A percentile compares a stretch with the other conserved stretches of the same genome.
phyloP scores from a whole-genome alignment of 35 echinoderm and acorn worm species.

The Apostichopus californicus region DNA sequence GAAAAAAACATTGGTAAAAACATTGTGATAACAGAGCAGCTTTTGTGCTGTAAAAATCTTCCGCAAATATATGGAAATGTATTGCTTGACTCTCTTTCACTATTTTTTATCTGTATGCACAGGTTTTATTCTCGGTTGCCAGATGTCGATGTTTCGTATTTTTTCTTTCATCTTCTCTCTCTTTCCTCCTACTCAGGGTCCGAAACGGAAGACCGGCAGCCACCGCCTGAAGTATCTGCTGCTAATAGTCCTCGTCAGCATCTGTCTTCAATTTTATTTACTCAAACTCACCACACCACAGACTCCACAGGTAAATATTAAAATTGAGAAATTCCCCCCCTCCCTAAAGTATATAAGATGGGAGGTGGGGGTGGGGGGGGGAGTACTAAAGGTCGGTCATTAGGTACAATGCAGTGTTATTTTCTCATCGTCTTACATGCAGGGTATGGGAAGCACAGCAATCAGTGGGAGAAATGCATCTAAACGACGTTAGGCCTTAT shows the following conservation, averaged over 20 bases:
- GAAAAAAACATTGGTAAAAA: no score
- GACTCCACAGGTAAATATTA: neutral
- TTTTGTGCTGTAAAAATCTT: no score
- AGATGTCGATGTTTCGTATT: no score
- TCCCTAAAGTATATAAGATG: neutral
- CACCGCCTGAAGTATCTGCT: neutral
- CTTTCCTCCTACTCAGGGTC: neutral
- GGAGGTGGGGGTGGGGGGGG: no score
- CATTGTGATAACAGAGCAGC: no score
- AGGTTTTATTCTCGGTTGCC: no score
- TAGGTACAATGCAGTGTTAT: neutral
- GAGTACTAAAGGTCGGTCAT: neutral
- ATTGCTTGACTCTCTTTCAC: no score
- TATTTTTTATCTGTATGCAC: no score
- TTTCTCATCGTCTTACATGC: neutral
- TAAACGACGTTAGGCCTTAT: no score
- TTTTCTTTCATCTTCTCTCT: neutral
- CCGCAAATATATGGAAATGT: no score
- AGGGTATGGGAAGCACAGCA: neutral
- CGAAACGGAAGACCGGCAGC: neutral
- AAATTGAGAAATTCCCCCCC: neutral
- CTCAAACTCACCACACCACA: constrained; percentile 3
- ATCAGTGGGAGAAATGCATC: no score
- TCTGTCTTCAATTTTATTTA: constrained; percentile 15
- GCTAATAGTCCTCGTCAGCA: neutral